Evolutionary conservation across 2,888 invertebrate genomes (phyloP).

Genomic region (Rhyacophila evoluta): DNA sequence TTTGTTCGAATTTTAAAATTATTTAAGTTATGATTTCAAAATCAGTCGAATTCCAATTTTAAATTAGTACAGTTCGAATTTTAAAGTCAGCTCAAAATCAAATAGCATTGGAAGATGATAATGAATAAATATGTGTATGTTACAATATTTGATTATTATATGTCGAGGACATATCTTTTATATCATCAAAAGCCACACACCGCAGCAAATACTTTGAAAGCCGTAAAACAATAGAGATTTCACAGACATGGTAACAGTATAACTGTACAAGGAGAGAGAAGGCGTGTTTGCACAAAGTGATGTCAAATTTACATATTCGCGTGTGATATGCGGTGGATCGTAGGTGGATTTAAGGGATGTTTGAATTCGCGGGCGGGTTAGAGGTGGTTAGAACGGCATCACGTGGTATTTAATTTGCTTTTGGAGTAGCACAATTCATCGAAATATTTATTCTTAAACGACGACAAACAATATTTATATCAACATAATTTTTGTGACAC

Average conservation of each 20-base stretch:
- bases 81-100: no score
- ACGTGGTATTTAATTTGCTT: not conserved
- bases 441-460: no score
- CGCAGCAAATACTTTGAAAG: slow-evolving; percentile 16
- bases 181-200: not conserved
- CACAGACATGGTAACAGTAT: slow-evolving; percentile 31
- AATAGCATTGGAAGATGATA: no score
- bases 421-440: not conserved
- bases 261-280: not conserved
- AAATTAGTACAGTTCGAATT: no score
- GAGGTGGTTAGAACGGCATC: not conserved
- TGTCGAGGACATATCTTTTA: not conserved
- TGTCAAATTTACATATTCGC: slow-evolving; percentile 45
- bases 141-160: no score
- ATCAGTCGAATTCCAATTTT: no score
- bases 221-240: slow-evolving; percentile 43
- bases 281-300: slow-evolving; percentile 38
- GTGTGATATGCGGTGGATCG: slow-evolving; percentile 14
- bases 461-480: no score
- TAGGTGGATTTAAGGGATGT: not conserved
- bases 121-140: no score
- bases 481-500: no score
- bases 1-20: no score
- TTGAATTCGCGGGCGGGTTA: not conserved
- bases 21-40: no score